phyloP scores from a whole-genome alignment of 2,113 vertebrate species.

The Cavia aperea region DNA sequence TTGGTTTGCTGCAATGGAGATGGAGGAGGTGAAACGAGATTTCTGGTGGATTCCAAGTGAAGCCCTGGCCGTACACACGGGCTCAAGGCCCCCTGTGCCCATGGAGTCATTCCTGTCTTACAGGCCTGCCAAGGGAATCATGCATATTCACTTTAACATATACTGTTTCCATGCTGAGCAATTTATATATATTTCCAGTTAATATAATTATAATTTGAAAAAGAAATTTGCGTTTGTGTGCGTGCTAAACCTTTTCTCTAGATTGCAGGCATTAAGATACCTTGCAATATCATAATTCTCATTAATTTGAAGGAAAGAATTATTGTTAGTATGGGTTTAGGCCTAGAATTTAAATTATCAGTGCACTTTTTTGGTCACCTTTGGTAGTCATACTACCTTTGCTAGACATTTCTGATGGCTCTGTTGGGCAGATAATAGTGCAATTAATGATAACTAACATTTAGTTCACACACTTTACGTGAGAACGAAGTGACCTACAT shows the following conservation, averaged over 20 bases:
- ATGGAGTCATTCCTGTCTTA: accelerated
- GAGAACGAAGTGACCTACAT: accelerated
- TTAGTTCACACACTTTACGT: neutral
- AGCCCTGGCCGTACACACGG: accelerated
- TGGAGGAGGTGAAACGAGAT: accelerated
- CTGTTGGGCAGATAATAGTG: neutral
- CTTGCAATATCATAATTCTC: neutral
- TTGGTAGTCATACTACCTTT: neutral
- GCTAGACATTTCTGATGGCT: neutral
- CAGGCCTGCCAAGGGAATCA: neutral
- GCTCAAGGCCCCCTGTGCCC: neutral
- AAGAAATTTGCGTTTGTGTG: neutral
- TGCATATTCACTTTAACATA: neutral
- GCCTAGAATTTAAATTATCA: neutral
- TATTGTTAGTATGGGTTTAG: neutral
- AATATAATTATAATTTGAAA: neutral
- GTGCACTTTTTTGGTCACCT: neutral
- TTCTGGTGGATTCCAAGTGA: neutral
- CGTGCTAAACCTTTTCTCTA: neutral
- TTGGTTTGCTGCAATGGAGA: neutral
- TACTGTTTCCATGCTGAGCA: accelerated
- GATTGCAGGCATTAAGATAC: neutral
- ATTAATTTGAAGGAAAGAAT: neutral
- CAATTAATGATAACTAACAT: neutral
- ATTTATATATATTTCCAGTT: neutral